phyloP scores from a whole-genome alignment of 2,888 invertebrate species.

The Danaus chrysippus region DNA sequence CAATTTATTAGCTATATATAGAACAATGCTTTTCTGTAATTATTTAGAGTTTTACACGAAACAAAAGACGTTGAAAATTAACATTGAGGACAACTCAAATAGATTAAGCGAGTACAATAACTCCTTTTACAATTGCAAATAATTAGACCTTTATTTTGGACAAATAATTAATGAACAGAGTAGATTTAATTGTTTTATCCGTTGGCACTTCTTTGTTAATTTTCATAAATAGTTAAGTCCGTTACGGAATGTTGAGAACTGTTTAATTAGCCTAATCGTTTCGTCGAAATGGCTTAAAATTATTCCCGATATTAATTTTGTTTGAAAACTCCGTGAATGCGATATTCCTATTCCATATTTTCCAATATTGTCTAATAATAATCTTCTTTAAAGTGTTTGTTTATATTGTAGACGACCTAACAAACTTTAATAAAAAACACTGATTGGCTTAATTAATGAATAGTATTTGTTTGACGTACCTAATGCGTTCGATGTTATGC shows the following conservation, averaged over 20 bases:
- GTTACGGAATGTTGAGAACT: constrained; percentile 12
- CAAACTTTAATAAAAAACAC: too few relatives aligned
- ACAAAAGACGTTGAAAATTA: neutral
- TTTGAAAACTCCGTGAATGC: constrained; percentile 3
- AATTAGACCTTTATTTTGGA: constrained; percentile 1
- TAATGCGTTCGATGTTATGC: too few relatives aligned
- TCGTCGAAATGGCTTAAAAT: constrained; percentile 10
- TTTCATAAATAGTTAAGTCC: constrained; percentile 9
- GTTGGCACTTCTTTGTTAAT: constrained; percentile 10
- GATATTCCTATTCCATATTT: too few relatives aligned
- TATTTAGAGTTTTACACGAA: too few relatives aligned
- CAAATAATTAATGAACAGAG: too few relatives aligned
- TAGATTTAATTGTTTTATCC: constrained; percentile 1
- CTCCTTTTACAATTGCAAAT: constrained; percentile 3
- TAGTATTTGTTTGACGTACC: too few relatives aligned
- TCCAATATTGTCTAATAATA: too few relatives aligned
- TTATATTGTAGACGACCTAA: too few relatives aligned
- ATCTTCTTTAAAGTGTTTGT: too few relatives aligned
- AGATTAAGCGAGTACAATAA: neutral
- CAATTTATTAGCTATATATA: too few relatives aligned
- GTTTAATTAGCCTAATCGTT: constrained; percentile 14
- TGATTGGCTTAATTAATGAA: too few relatives aligned
- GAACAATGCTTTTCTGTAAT: too few relatives aligned
- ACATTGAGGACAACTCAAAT: constrained; percentile 1
- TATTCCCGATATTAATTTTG: constrained; percentile 20